phyloP scores from a whole-genome alignment of 2,888 invertebrate genomes.

The Limnephilus marmoratus region DNA sequence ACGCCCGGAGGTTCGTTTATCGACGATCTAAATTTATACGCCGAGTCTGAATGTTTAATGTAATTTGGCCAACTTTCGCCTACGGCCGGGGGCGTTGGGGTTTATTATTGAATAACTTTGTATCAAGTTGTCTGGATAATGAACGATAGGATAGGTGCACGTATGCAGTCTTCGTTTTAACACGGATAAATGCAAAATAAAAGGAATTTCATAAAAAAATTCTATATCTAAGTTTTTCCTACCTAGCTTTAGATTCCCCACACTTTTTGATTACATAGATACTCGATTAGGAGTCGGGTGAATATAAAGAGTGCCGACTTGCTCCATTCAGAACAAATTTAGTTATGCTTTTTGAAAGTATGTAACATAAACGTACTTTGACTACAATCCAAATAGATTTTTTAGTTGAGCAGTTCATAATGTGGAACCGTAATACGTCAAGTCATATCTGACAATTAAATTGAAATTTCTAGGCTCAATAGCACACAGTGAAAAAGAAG shows the following conservation, averaged over 20 bases:
- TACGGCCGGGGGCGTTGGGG: background rate
- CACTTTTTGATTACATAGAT: no score
- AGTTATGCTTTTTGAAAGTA: no score
- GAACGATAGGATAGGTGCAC: background rate
- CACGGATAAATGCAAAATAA: background rate
- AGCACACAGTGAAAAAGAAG: no score
- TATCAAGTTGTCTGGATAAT: background rate
- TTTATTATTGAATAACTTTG: background rate
- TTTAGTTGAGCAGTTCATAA: no score
- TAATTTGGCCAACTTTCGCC: constrained; percentile 15
- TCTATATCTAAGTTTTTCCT: background rate
- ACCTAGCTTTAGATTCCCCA: no score
- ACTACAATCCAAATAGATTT: no score
- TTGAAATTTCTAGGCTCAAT: background rate
- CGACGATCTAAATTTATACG: constrained; percentile 37
- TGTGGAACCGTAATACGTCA: no score
- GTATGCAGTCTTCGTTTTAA: background rate
- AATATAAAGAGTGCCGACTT: no score
- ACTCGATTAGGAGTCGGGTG: no score
- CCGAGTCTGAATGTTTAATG: constrained; percentile 33
- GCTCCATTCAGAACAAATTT: no score
- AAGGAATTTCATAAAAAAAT: background rate
- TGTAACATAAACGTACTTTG: no score
- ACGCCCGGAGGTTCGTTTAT: constrained; percentile 26
- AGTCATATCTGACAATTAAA: no score